Conservation (phyloP, 2,797 vertebrate species). For the Pseudochirops corinnae region DNA sequence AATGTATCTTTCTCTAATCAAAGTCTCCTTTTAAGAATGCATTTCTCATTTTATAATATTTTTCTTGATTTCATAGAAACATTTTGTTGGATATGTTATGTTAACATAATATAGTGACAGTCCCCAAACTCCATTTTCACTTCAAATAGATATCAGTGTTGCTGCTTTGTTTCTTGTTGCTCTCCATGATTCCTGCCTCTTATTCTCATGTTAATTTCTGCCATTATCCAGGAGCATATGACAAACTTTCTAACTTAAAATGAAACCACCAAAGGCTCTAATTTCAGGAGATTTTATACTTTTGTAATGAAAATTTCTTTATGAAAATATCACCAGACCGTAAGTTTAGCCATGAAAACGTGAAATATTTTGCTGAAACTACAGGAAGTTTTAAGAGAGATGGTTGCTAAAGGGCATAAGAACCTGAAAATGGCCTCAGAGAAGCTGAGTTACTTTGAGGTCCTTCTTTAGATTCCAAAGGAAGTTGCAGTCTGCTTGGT, state of each 20-base stretch:
- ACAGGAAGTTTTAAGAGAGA: background rate
- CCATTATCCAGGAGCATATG: background rate
- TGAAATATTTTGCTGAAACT: background rate
- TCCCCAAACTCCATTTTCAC: background rate
- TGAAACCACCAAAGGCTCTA: background rate
- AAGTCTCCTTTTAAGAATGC: background rate
- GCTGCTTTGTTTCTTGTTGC: background rate
- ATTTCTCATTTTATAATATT: constrained; percentile 4
- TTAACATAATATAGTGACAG: background rate
- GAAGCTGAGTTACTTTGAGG: background rate
- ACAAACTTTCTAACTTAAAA: background rate
- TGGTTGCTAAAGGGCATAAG: background rate
- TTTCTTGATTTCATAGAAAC: constrained; percentile 11
- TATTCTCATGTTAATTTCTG: background rate
- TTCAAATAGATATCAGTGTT: background rate
- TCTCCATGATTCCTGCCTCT: background rate
- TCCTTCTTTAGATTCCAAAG: constrained; percentile 8
- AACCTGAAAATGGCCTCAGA: background rate
- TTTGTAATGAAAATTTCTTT: constrained; percentile 9
- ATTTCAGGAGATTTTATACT: background rate
- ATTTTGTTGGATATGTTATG: background rate
- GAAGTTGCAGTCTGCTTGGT: background rate
- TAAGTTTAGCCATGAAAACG: background rate
- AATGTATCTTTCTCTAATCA: background rate
- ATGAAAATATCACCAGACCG: background rate